phyloP scores from a whole-genome alignment of 2,797 vertebrate species.

The Thalassophryne amazonica region DNA sequence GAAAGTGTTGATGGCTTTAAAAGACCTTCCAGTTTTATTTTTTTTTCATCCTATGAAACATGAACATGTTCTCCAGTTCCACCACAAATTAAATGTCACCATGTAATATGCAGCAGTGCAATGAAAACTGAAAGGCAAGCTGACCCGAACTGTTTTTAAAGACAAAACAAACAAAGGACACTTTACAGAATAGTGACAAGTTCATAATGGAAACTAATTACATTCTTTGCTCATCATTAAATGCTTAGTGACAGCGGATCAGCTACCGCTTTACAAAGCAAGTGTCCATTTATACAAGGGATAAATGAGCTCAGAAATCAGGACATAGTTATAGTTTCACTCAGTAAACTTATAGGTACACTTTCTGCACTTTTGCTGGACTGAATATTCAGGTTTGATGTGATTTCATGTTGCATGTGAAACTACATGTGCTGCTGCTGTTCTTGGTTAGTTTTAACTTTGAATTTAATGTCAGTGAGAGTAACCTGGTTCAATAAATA shows the following conservation, averaged over 20 bases:
- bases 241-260: constrained; percentile 41
- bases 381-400: no score
- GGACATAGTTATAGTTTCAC: no score
- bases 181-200: constrained; percentile 49
- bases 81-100: constrained; percentile 18
- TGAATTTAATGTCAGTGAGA: no score
- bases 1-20: constrained; percentile 8
- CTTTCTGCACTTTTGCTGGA: no score
- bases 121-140: constrained; percentile 29
- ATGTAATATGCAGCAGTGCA: constrained; percentile 42
- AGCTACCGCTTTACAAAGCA: constrained; percentile 7
- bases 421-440: no score
- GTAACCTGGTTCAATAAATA: no score
- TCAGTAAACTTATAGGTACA: no score
- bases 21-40: constrained; percentile 12
- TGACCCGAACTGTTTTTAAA: constrained; percentile 48
- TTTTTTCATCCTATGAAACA: constrained; percentile 36
- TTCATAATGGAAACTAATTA: constrained; percentile 60
- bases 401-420: no score
- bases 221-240: constrained; percentile 54
- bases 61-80: constrained; percentile 49
- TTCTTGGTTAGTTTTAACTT: no score
- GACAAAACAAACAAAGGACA: constrained; percentile 42
- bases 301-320: no score
- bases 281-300: no score